A percentile compares a stretch with the other conserved stretches of the same genome.
Conservation (phyloP, 2,888 invertebrate genomes). For the Automeris io region DNA sequence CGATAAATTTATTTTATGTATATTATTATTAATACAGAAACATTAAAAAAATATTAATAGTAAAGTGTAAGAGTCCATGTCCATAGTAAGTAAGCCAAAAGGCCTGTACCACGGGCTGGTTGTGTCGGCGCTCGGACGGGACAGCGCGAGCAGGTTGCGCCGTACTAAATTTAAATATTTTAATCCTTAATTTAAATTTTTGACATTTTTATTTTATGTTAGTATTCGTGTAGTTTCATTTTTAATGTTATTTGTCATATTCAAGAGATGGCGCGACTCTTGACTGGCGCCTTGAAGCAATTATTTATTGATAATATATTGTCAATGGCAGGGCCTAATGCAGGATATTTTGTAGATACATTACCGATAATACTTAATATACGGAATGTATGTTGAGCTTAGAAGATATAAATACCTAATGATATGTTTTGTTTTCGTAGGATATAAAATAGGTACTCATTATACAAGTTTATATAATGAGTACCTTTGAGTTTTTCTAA, state of each 20-base stretch:
- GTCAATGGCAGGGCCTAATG: constrained; percentile 24
- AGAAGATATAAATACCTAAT: neutral
- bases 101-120: constrained; percentile 20
- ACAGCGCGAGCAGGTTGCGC: constrained; percentile 55
- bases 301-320: constrained; percentile 43
- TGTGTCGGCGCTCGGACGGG: constrained; percentile 30
- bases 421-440: neutral
- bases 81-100: constrained; percentile 25
- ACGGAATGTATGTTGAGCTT: neutral
- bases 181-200: constrained; percentile 78
- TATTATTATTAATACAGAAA: too few relatives aligned
- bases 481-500: too few relatives aligned
- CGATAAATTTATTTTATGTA: too few relatives aligned
- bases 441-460: too few relatives aligned
- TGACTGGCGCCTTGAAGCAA: constrained; percentile 60
- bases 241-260: constrained; percentile 77
- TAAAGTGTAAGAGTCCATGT: constrained; percentile 23
- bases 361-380: neutral
- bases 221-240: constrained; percentile 75
- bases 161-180: constrained; percentile 78
- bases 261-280: constrained; percentile 53
- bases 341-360: constrained; percentile 8
- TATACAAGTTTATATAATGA: too few relatives aligned
- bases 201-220: constrained; percentile 78
- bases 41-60: too few relatives aligned